phyloP scores from a whole-genome alignment of 2,888 invertebrate species.

The Tigriopus californicus region DNA sequence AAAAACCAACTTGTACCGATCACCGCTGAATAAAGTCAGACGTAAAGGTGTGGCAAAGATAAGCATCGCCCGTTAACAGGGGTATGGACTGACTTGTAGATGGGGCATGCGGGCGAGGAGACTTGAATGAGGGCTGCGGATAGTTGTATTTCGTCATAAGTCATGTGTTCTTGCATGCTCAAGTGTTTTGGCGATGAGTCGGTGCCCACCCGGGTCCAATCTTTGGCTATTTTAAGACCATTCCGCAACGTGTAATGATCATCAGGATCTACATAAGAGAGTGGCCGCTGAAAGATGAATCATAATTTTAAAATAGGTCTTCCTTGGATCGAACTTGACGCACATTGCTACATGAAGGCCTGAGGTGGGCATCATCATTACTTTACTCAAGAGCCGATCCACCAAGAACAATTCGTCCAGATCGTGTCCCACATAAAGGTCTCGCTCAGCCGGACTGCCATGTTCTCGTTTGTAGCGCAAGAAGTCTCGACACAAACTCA shows the following conservation, averaged over 20 bases:
- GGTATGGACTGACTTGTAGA: too few relatives aligned
- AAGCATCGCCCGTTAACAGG: too few relatives aligned
- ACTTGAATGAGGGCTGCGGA: not conserved
- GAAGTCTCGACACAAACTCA: not conserved
- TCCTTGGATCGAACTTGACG: not conserved
- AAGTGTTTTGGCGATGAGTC: too few relatives aligned
- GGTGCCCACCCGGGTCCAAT: not conserved
- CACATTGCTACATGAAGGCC: not conserved
- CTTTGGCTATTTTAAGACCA: not conserved
- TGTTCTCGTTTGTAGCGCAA: not conserved
- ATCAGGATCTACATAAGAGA: not conserved
- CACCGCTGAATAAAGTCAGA: too few relatives aligned
- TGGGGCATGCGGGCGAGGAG: not conserved
- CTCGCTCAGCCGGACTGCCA: not conserved
- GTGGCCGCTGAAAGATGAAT: not conserved
- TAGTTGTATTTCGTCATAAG: constrained; percentile 5
- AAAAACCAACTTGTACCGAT: too few relatives aligned
- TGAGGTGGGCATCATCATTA: constrained; percentile 2
- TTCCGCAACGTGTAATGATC: not conserved
- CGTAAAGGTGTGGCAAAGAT: too few relatives aligned
- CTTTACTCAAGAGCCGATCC: not conserved
- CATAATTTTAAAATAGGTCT: not conserved
- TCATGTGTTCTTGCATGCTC: not conserved
- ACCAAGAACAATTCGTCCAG: not conserved
- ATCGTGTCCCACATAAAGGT: not conserved